Evolutionary conservation across 2,888 invertebrate genomes (phyloP).

Genomic region (Aspidiotus destructor): DNA sequence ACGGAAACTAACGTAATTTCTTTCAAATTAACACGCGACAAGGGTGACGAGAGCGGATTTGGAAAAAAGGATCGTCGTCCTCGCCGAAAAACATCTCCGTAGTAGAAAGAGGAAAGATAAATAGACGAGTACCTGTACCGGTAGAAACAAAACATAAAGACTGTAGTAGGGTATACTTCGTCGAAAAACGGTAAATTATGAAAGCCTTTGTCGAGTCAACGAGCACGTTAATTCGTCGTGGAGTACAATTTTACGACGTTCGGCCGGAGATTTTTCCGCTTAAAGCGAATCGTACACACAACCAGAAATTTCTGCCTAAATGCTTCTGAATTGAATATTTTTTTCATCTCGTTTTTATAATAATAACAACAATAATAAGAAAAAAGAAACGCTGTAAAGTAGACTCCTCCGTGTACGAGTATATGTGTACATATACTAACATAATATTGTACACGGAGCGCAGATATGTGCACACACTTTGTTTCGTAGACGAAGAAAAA

Average conservation of each 20-base stretch:
- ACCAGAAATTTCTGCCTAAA: constrained; percentile 25
- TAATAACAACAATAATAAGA: too few relatives aligned
- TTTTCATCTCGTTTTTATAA: neutral
- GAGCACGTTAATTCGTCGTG: constrained; percentile 17
- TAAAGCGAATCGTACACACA: constrained; percentile 24
- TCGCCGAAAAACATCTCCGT: too few relatives aligned
- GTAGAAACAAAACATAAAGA: too few relatives aligned
- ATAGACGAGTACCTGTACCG: too few relatives aligned
- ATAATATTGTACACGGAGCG: too few relatives aligned
- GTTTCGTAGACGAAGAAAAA: too few relatives aligned
- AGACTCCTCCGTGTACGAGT: too few relatives aligned
- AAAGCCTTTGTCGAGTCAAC: constrained; percentile 27
- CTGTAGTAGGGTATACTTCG: too few relatives aligned
- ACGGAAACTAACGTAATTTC: constrained; percentile 28
- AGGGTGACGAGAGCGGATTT: neutral
- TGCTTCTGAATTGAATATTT: constrained; percentile 25
- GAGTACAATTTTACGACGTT: constrained; percentile 23
- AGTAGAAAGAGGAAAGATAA: too few relatives aligned
- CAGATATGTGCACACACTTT: too few relatives aligned
- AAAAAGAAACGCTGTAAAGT: too few relatives aligned
- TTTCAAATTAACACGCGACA: constrained; percentile 27
- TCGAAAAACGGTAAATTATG: neutral
- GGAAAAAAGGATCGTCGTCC: neutral
- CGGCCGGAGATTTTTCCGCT: constrained; percentile 8
- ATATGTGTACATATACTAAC: too few relatives aligned